Base-by-base conservation (phyloP, 1,140 invertebrate species). In the Cheumatopsyche charites region DNA sequence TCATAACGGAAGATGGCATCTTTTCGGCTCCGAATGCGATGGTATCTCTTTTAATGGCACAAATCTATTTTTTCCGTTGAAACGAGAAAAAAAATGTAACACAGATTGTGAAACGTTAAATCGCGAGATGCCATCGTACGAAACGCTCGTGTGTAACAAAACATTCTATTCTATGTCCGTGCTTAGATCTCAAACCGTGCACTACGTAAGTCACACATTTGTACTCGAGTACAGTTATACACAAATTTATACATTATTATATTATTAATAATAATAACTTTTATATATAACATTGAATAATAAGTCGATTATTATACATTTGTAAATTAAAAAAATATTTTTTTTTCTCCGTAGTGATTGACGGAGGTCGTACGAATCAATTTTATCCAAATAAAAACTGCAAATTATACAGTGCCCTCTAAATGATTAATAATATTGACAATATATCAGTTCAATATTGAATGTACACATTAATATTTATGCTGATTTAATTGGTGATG, bases 151-250 rank as follows among this genome's bases (percentile, higher is more conserved):
- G 68, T 67, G 47, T 71, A 71, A 42, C 63, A 21, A 67, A 67
- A 63, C 69, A 62, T 45, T 36, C 70, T 72, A 72, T 55, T 75
- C 73, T 75, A 75, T 75, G 62, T 75, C 73, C 73, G 42, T 69
- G 62, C 73, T 75, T 65, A 62, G 69, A 69, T 75, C 73, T 75
- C 73, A 71, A 63, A 65, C 73, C 70, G 52, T 71, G 70, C 73
- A 72, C 70, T 72, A 71, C 66, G 67, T 21, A 61, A 62, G 47
- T 63, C 73, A 72, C 66, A 72, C 73, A 19, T 70, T 65, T 72
- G 62, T 67, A 72, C 67, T 67, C 66, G 41, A 65, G 41, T 29
- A 71, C 47, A 67, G 36, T 61, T 47, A 70, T 58, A 73, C 23
- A 36, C 29, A n/a, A n/a, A 47, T 45, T 58, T 73, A 73, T 58